phyloP scores from a whole-genome alignment of 2,888 invertebrate species.

The Drosophila trichaetosa region DNA sequence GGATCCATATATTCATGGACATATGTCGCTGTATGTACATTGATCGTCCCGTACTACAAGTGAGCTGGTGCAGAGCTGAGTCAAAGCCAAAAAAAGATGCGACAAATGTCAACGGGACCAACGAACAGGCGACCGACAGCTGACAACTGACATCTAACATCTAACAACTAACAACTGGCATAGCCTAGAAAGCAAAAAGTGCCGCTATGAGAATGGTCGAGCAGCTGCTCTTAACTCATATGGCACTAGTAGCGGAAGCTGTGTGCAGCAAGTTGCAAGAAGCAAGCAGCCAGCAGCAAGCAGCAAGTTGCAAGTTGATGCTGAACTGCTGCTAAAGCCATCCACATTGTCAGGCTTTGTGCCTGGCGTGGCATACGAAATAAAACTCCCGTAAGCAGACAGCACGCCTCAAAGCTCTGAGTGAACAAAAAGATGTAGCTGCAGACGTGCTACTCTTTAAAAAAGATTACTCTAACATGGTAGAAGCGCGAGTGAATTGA shows the following conservation, averaged over 20 bases:
- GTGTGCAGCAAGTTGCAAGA: constrained; percentile 3
- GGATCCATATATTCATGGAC: constrained; percentile 1
- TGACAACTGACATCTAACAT: constrained; percentile 34
- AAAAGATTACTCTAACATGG: neutral
- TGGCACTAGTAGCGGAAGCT: constrained; percentile 41
- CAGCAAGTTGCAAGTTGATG: constrained; percentile 6
- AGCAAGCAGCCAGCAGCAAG: constrained; percentile 4
- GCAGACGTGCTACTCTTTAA: constrained; percentile 31
- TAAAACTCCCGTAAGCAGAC: constrained; percentile 77
- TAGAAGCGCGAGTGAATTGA: neutral
- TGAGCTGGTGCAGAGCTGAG: constrained; percentile 28
- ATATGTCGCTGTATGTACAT: constrained; percentile 33
- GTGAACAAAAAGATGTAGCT: constrained; percentile 35
- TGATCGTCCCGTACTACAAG: constrained; percentile 52
- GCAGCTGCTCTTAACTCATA: constrained; percentile 64
- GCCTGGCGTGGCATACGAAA: constrained; percentile 74
- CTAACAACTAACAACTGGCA: constrained; percentile 35
- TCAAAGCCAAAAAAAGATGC: constrained; percentile 57
- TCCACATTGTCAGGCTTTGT: constrained; percentile 72
- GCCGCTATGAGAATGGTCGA: constrained; percentile 68
- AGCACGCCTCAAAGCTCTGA: constrained; percentile 62
- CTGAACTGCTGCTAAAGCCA: constrained; percentile 25
- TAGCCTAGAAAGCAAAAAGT: constrained; percentile 65
- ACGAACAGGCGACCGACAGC: constrained; percentile 35
- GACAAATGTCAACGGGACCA: constrained; percentile 70